Evolutionary conservation across 2,888 invertebrate species (phyloP).

Genomic region (Temnothorax rugatulus): DNA sequence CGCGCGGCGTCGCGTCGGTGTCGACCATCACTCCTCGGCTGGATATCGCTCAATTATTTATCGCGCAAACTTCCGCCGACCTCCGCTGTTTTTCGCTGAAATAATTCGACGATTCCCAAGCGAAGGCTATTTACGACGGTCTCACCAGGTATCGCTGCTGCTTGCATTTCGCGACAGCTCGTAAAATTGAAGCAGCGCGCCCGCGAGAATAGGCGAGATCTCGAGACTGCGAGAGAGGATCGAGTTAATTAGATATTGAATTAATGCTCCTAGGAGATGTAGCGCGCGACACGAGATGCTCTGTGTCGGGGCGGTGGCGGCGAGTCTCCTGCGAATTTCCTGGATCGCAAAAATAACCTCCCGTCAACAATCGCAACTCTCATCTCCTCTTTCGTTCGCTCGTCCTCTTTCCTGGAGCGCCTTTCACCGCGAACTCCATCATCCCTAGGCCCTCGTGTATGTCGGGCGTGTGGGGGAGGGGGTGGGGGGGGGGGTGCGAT

Average conservation of each 20-base stretch:
- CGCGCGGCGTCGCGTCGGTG: conserved; percentile 21
- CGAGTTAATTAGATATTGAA: conserved; percentile 80
- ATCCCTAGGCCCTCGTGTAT: conserved; percentile 31
- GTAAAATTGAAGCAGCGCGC: conserved; percentile 76
- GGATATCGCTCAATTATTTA: conserved; percentile 51
- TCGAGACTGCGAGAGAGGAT: conserved; percentile 57
- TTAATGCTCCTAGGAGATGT: conserved; percentile 75
- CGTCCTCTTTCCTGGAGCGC: conserved; percentile 40
- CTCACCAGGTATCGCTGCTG: conserved; percentile 19
- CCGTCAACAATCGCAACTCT: conserved; percentile 39
- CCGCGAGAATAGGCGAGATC: conserved; percentile 61
- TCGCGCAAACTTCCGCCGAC: conserved; percentile 41
- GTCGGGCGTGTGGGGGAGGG: not conserved
- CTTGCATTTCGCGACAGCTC: conserved; percentile 70
- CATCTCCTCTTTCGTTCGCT: not conserved
- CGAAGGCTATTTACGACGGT: conserved; percentile 44
- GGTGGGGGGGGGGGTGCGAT: conserved; percentile 47
- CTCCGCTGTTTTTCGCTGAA: conserved; percentile 49
- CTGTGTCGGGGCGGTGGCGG: not conserved
- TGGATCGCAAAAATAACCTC: conserved; percentile 63
- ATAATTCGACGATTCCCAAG: conserved; percentile 55
- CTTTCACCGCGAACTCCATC: conserved; percentile 43
- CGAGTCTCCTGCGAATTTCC: conserved; percentile 54
- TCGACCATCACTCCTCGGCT: conserved; percentile 27
- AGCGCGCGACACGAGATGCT: conserved; percentile 24